Percentiles rank a stretch among this genome's conserved stretches.
phyloP scores from a whole-genome alignment of 2,888 invertebrate genomes.

The Oscheius sp. region DNA sequence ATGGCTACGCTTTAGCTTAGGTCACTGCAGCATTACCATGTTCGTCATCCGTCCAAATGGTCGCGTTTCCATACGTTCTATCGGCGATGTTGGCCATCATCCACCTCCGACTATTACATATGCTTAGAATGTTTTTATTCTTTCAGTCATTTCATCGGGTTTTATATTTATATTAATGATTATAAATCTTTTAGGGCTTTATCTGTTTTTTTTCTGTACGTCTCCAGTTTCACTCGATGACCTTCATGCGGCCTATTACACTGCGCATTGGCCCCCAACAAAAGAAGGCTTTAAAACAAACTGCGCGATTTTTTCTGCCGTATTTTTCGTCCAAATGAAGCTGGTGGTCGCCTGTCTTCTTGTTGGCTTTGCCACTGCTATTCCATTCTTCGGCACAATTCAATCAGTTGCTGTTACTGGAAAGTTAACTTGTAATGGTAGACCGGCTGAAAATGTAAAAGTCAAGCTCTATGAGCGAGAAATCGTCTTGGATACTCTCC shows the following conservation, averaged over 20 bases:
- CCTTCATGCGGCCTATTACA: slow-evolving; percentile 21
- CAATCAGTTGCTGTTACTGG: slow-evolving; percentile 66
- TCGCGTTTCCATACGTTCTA: slow-evolving; percentile 83
- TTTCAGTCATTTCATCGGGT: not conserved
- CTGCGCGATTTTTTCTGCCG: slow-evolving; percentile 1
- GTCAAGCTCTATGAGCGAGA: slow-evolving; percentile 69
- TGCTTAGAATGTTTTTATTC: not conserved
- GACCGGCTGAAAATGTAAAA: slow-evolving; percentile 66
- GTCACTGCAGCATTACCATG: slow-evolving; percentile 94
- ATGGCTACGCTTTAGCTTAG: slow-evolving; percentile 91
- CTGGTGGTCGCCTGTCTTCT: not conserved
- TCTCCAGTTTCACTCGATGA: not conserved
- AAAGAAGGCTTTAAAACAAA: not conserved
- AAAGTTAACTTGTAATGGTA: slow-evolving; percentile 64
- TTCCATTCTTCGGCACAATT: slow-evolving; percentile 54
- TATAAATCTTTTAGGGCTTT: too few relatives aligned
- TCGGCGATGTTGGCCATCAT: slow-evolving; percentile 92
- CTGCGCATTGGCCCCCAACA: not conserved
- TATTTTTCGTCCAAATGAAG: slow-evolving; percentile 5
- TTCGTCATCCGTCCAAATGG: slow-evolving; percentile 88
- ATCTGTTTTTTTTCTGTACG: not conserved
- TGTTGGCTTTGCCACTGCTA: slow-evolving; percentile 4
- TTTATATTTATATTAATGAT: too few relatives aligned
- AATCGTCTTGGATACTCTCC: slow-evolving; percentile 65
- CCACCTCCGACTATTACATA: slow-evolving; percentile 79